Conservation (phyloP, 92 coral and sea anemone genomes). For the Epizoanthus stellaris region DNA sequence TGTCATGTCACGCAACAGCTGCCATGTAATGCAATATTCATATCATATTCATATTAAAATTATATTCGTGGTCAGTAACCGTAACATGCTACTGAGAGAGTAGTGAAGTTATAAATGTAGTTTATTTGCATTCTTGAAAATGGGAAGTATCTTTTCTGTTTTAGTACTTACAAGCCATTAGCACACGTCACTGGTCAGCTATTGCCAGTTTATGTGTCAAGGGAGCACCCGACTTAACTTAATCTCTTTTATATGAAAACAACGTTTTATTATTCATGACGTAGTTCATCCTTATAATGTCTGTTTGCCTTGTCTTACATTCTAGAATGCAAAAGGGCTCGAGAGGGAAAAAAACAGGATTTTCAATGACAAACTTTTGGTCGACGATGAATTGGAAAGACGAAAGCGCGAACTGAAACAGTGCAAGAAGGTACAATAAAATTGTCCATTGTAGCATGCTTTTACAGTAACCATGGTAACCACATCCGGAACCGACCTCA, state of each 20-base stretch:
- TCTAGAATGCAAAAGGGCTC: constrained; percentile 53
- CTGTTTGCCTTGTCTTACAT: not conserved
- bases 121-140: too few species aligned
- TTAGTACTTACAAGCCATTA: too few species aligned
- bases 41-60: too few species aligned
- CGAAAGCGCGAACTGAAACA: constrained; percentile 65
- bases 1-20: too few species aligned
- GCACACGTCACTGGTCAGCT: not conserved
- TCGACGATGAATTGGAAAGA: constrained; percentile 57
- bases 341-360: constrained; percentile 74
- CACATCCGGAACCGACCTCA: not conserved
- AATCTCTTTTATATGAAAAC: not conserved
- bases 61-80: too few species aligned
- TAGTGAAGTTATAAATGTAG: too few species aligned
- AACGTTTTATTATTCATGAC: not conserved
- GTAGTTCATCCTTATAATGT: not conserved
- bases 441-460: too few species aligned
- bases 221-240: too few species aligned
- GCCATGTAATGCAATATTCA: too few species aligned
- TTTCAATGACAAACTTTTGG: constrained; percentile 60
- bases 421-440: constrained; percentile 62
- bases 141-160: too few species aligned
- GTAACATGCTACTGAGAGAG: too few species aligned
- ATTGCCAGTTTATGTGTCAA: too few species aligned
- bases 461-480: not conserved